Conservation (phyloP, 2,888 invertebrate species). For the Hyposoter dolosus region DNA sequence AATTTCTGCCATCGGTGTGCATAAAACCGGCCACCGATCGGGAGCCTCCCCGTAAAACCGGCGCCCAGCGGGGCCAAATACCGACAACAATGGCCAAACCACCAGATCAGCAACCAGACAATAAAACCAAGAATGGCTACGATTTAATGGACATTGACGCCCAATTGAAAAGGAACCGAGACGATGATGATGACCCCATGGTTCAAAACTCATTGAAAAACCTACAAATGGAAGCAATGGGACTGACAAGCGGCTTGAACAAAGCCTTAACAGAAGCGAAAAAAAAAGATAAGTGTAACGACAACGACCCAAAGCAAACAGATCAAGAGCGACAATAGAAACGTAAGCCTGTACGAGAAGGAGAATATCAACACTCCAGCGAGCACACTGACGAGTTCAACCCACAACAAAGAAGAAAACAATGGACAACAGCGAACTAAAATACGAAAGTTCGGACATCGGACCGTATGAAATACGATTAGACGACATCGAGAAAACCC, state of each 20-base stretch:
- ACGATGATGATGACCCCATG: not conserved
- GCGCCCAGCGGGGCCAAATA: too few relatives aligned
- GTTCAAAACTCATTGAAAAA: not conserved
- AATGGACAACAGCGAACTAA: not conserved
- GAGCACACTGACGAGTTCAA: not conserved
- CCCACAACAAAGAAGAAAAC: not conserved
- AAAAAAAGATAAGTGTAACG: not conserved
- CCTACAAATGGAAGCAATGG: not conserved
- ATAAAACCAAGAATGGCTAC: too few relatives aligned
- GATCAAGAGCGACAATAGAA: not conserved
- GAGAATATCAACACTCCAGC: not conserved
- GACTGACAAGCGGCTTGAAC: not conserved
- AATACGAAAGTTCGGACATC: not conserved
- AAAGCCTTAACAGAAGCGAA: not conserved
- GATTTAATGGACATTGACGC: not conserved
- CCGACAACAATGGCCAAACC: too few relatives aligned
- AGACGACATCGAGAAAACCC: not conserved
- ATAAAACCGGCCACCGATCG: too few relatives aligned
- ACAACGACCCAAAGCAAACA: not conserved
- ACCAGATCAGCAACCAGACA: too few relatives aligned
- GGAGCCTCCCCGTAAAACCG: too few relatives aligned
- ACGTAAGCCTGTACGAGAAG: not conserved
- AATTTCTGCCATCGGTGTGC: too few relatives aligned
- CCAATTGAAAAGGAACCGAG: not conserved
- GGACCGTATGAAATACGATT: not conserved